These are phyloP conservation scores for Luffia ferchaultella DNA, from an alignment of 2,888 invertebrate species.

Conservation along the genomic window DNA sequence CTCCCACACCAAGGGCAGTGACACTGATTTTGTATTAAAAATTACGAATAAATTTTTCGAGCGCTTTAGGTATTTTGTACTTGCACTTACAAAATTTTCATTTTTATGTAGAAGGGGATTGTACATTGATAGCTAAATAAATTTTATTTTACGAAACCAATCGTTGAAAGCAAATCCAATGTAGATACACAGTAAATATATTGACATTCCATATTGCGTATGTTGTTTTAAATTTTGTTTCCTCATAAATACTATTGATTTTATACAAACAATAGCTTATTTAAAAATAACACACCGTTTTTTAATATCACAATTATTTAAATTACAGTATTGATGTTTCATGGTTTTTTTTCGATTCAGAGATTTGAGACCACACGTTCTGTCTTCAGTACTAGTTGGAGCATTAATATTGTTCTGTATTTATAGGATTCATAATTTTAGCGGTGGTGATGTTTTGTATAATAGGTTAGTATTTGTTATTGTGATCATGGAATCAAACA, in stretches of 20 bases:
- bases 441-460: neutral
- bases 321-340: neutral
- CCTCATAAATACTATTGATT: neutral
- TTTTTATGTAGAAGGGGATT: conserved; percentile 20
- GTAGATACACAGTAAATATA: conserved; percentile 65
- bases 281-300: conserved; percentile 4
- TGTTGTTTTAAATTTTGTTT: conserved; percentile 44
- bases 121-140: conserved; percentile 42
- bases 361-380: neutral
- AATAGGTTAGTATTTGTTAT: neutral
- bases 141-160: conserved; percentile 43
- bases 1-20: neutral
- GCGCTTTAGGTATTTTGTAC: neutral
- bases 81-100: neutral
- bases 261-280: neutral
- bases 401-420: neutral
- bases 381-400: neutral
- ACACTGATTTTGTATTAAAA: neutral
- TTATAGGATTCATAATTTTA: neutral
- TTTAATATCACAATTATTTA: too few relatives aligned
- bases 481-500: conserved; percentile 30
- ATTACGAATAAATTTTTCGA: neutral
- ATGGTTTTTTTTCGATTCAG: neutral
- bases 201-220: conserved; percentile 62
- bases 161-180: conserved; percentile 53